Base-by-base conservation (phyloP, 2,797 vertebrate species). In the Pangasius mekongensis region DNA sequence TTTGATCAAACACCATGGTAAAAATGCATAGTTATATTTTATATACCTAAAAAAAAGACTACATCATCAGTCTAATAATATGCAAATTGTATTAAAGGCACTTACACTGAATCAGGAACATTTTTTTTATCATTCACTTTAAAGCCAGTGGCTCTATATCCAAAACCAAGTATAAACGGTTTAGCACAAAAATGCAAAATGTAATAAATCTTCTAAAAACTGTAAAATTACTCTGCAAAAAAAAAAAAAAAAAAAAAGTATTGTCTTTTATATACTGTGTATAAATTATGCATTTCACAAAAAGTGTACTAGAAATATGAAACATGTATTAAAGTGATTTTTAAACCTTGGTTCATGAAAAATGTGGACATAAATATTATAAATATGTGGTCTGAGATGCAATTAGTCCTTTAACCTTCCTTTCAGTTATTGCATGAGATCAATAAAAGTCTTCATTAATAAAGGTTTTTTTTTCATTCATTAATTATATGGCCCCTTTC, bases 71-170 rank as follows among this genome's bases (percentile, higher is more conserved):
- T 83, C 76, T 60, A 87, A 84, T 62, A 78, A 88, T 84, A 85
- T 81, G 7, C 67, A 54, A 90, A n/a, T 5, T 64, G 24, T 62
- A 83, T 20, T 43, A 43, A 77, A 93, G 91, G 92, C 92, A 92
- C 91, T 91, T 82, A 80, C 67, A 66, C 74, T 56, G 16, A 73
- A 58, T 33, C 43, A 54, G 58, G 60, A 78, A 71, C 76, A 47
- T 67, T 49, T 5, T 39, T 54, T 33, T 54, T 36, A 85, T 14
- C 81, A 84, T 54, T 84, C 62, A 58, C 71, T 83, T 83, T 90
- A 89, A 91, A 86, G 85, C 90, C 76, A 58, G 58, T 88, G 88
- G 16, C 14, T 74, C 52, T 58, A 7, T 20, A 67, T 47, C 85
- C 58, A n/a, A 85, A 85, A 89, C 36, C n/a, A 20, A 84, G 85